Evolutionary conservation across 1,140 invertebrate species (phyloP).

Genomic region (Ctenoplectra terminalis): DNA sequence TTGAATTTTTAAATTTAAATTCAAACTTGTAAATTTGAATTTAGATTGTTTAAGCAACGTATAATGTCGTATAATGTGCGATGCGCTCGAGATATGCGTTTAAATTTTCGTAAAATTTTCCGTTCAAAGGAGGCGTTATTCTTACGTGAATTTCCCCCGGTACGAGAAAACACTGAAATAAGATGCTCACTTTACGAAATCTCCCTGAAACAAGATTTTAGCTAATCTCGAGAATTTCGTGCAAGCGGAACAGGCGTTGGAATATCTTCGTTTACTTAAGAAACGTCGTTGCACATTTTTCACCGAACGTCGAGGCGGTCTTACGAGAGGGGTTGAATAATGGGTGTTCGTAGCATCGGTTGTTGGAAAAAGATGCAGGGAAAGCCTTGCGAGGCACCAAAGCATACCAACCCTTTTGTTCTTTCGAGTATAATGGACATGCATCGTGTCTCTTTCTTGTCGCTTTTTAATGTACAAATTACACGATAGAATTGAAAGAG

Average conservation of each 20-base stretch:
- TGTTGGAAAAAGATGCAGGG: constrained; percentile 9
- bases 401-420: constrained; percentile 40
- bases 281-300: constrained; percentile 40
- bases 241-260: not conserved
- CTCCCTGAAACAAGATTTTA: constrained; percentile 18
- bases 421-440: constrained; percentile 46
- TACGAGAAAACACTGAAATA: constrained; percentile 13
- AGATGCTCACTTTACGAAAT: constrained; percentile 24
- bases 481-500: constrained; percentile 45
- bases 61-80: no score
- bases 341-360: constrained; percentile 6
- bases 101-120: not conserved
- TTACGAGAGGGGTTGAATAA: constrained; percentile 31
- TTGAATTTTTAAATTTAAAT: no score
- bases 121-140: not conserved
- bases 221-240: constrained; percentile 34
- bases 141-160: not conserved
- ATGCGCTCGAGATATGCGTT: not conserved
- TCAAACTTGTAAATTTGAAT: not conserved
- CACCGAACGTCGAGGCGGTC: constrained; percentile 12
- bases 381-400: constrained; percentile 24
- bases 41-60: not conserved
- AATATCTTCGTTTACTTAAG: constrained; percentile 13
- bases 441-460: constrained; percentile 34
- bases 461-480: constrained; percentile 40